Evolutionary conservation across 2,888 invertebrate species (phyloP).

Genomic region (Phalera bucephala): DNA sequence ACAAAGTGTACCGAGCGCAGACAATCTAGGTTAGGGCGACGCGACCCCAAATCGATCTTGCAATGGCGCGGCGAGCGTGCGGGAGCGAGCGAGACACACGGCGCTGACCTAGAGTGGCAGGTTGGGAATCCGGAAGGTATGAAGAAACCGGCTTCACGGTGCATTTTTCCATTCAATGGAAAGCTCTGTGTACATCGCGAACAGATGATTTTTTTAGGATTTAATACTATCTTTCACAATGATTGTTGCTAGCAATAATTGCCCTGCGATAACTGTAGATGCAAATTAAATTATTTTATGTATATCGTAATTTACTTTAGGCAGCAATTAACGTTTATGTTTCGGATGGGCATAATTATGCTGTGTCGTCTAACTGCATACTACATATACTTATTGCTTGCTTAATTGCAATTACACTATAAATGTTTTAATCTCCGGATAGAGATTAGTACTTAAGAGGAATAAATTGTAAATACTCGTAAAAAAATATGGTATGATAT

Average conservation of each 20-base stretch:
- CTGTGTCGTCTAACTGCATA: too few relatives aligned
- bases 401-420: too few relatives aligned
- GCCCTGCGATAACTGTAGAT: background rate
- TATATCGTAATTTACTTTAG: background rate
- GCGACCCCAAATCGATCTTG: slow-evolving; percentile 75
- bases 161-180: slow-evolving; percentile 82
- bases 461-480: too few relatives aligned
- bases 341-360: too few relatives aligned
- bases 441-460: too few relatives aligned
- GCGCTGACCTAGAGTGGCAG: slow-evolving; percentile 78
- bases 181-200: slow-evolving; percentile 67
- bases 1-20: slow-evolving; percentile 63
- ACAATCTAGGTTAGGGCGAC: slow-evolving; percentile 80
- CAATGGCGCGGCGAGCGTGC: slow-evolving; percentile 43
- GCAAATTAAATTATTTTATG: background rate
- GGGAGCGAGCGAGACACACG: slow-evolving; percentile 60
- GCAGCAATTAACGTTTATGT: too few relatives aligned
- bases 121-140: slow-evolving; percentile 82
- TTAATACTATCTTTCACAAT: background rate
- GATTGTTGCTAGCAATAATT: background rate
- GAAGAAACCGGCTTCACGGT: slow-evolving; percentile 74
- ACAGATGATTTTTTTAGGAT: slow-evolving; percentile 40
- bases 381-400: too few relatives aligned
- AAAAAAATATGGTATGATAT: too few relatives aligned
- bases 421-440: slow-evolving; percentile 11